Percentiles rank a stretch among this genome's conserved stretches.
These are phyloP conservation scores for Sebastes elongatus DNA, from an alignment of 2,797 vertebrate genomes.

Conservation along the genomic window DNA sequence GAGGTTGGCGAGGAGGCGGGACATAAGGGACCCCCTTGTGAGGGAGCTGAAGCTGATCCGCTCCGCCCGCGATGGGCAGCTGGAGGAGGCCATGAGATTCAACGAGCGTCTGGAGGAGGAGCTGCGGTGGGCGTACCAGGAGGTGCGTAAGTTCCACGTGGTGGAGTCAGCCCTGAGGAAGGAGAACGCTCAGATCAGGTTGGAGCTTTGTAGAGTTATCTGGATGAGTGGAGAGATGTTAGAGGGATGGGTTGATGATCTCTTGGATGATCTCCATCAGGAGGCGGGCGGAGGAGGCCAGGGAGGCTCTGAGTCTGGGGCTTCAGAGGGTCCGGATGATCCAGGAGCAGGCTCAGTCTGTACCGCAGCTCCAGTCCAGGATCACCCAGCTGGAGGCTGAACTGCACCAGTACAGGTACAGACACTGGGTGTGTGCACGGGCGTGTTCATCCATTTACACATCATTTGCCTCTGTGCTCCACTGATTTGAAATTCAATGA, in stretches of 20 bases:
- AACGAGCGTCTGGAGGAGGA: constrained; percentile 81
- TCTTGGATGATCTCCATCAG: constrained; percentile 50
- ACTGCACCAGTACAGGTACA: constrained; percentile 73
- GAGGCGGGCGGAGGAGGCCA: constrained; percentile 79
- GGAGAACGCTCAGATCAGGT: constrained; percentile 80
- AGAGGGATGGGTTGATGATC: neutral
- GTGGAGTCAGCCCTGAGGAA: constrained; percentile 66
- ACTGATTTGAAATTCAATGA: constrained; percentile 38
- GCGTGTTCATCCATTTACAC: constrained; percentile 35
- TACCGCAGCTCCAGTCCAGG: constrained; percentile 71
- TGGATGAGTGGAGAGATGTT: neutral
- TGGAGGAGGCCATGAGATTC: constrained; percentile 83
- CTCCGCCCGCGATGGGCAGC: constrained; percentile 82
- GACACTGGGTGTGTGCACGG: neutral
- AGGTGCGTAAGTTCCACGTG: constrained; percentile 69
- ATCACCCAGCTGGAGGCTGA: constrained; percentile 75
- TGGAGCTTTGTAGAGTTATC: neutral
- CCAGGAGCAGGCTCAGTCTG: constrained; percentile 77
- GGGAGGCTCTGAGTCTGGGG: constrained; percentile 76
- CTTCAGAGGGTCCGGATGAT: constrained; percentile 79
- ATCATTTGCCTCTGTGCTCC: constrained; percentile 41
- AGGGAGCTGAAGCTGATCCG: constrained; percentile 83
- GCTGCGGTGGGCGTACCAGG: constrained; percentile 72
- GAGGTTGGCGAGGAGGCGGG: constrained; percentile 35
- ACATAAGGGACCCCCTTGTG: constrained; percentile 71